Base-by-base conservation (phyloP, 2,888 invertebrate species). In the Macroteleia sp. region DNA sequence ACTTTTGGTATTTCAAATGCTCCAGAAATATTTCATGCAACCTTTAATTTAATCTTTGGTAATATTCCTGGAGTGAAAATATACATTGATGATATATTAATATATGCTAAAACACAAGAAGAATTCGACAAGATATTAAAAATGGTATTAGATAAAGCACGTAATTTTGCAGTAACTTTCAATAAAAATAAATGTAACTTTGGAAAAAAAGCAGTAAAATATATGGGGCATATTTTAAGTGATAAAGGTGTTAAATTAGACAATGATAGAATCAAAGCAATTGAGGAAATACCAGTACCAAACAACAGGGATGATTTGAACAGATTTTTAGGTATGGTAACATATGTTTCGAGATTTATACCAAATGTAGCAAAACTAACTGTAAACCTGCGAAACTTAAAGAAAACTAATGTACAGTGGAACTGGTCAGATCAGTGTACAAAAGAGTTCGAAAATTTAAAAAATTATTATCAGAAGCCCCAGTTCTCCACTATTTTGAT, bases 51-150 rank as follows among this genome's bases (percentile, higher is more conserved):
- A 42, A 78, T 85, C 19, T 85, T 86, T 67, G 67, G 48, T 4
- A 77, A 80, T 20, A 64, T 84, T 2, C 46, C 74, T 50, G 83
- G 83, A 22, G 82, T 84, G 8, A 77, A 76, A 32, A 74, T 80
- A 5, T 83, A 84, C 73, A 80, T 86, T 41, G 86, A 89, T 74
- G 87, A 87, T 77, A 59, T 87, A 25, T 25, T 36, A 81, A 81
- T 22, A 16, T 16, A 9, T 19, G 54, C 34, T 1, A 39, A 22
- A 10, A 25, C 22, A 12, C 4, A 19, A 14, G 4, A 14, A 5
- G 50, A 77, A 62, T 42, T 77, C 67, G 42, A 54, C 14, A 5
- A 46, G 4, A 39, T 20, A 54, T 64, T 67, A 62, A 64, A 42
- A 44, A 57, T 22, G 19, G 70, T 69, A 8, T 46, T 79, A 1